Evolutionary conservation across 2,888 invertebrate species (phyloP), one percentile per base, ranked within the genome.

Genomic region (Spicauda simplicius): DNA sequence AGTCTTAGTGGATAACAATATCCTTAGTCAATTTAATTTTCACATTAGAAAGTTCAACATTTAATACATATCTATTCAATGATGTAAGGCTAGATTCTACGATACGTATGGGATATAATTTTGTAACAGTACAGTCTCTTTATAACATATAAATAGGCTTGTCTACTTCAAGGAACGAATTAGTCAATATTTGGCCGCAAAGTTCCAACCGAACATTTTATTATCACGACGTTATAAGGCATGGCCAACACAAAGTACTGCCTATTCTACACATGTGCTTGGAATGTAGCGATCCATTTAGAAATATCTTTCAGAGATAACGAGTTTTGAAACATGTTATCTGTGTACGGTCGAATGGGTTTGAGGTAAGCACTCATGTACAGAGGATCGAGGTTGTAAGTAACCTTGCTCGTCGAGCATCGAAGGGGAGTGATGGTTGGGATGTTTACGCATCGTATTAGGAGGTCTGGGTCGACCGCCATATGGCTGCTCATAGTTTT

Each of bases 371-470:
- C 92, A 91, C 75, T 93, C 93, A 78, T 93, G 93, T 71, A 93
- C 83, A 70, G 93, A 93, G 70, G 93, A 91, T 67, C 93, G 90
- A 70, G 93, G 93, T 77, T 93, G 92, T 80, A 93, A 88, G 85
- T 93, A 93, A 72, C 93, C 93, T 77, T 93, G 93, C 70, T 93
- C 93, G 65, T 93, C 93, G 66, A 93, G 84, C 85, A 92, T 91
- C 5, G 91, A 86, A 71, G 93, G 91, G 70, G 91, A 87, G 70
- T 86, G 87, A 72, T 88, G 90, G 33, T 82, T 84, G 75, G 88
- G 87, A 72, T 90, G 90, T 81, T 93, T 93, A 75, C 91, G 87
- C 70, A 92, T 80, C 60, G 91, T 88, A 76, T 89, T 88, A 77
- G 91, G 88, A 72, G 92, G 91, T 79, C 92, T 88, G 65, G 89